Evolutionary conservation across 2,888 invertebrate genomes (phyloP).

Genomic region (Timema cristinae): DNA sequence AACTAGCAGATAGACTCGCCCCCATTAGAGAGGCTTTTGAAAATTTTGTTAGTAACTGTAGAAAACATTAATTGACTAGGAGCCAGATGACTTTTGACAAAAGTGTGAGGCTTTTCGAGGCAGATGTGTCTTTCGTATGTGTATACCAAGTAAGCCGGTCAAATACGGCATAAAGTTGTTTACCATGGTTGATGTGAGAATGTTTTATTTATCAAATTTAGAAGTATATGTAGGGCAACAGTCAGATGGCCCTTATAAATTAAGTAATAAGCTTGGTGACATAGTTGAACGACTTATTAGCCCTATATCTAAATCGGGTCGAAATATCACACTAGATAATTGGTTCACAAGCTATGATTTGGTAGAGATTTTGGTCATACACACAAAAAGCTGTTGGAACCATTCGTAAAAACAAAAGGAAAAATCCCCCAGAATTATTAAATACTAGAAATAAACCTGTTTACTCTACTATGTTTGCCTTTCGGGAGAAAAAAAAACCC

Average conservation of each 20-base stretch:
- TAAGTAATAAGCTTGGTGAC: constrained; percentile 21
- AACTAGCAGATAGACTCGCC: not conserved
- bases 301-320: constrained; percentile 25
- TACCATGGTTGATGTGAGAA: constrained; percentile 25
- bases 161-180: constrained; percentile 30
- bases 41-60: not conserved
- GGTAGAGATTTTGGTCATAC: constrained; percentile 22
- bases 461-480: not conserved
- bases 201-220: constrained; percentile 23
- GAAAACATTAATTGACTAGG: not conserved
- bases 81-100: constrained; percentile 2
- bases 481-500: not conserved
- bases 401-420: constrained; percentile 24
- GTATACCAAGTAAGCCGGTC: constrained; percentile 25
- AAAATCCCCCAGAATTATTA: constrained; percentile 14
- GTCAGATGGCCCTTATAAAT: constrained; percentile 26
- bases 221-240: constrained; percentile 29
- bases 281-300: constrained; percentile 20
- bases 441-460: constrained; percentile 11
- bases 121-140: constrained; percentile 5
- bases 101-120: constrained; percentile 6
- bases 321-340: constrained; percentile 32
- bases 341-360: constrained; percentile 32
- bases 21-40: not conserved
- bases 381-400: constrained; percentile 31